Percentiles rank a stretch among this genome's conserved stretches.
Evolutionary conservation across 2,113 vertebrate genomes (phyloP).

Genomic region (Stegastes partitus): DNA sequence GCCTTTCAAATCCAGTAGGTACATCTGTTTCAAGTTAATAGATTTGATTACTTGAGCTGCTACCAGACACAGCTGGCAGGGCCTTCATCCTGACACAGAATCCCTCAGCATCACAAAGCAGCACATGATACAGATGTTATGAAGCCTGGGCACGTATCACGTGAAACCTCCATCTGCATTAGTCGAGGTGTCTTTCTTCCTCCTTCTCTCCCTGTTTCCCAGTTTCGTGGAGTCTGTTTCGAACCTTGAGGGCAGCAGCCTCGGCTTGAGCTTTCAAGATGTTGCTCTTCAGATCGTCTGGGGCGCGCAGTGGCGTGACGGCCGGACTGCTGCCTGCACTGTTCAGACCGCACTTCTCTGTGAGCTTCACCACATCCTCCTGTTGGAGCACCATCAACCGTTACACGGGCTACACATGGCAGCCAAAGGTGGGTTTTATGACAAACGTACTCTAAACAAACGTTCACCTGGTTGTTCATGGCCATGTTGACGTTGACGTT

Average conservation of each 20-base stretch:
- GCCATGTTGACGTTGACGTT: conserved; percentile 88
- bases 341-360: conserved; percentile 91
- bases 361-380: conserved; percentile 92
- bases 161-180: not conserved
- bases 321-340: conserved; percentile 86
- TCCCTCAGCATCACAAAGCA: not conserved
- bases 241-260: conserved; percentile 89
- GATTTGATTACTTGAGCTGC: no score
- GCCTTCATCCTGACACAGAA: not conserved
- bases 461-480: conserved; percentile 89
- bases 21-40: no score
- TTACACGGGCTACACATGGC: conserved; percentile 9
- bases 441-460: not conserved
- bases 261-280: conserved; percentile 94
- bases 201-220: not conserved
- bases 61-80: not conserved
- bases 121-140: not conserved
- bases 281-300: conserved; percentile 94
- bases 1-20: no score
- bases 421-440: not conserved
- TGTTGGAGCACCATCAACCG: conserved; percentile 53
- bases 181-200: not conserved
- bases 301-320: conserved; percentile 73
- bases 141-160: not conserved
- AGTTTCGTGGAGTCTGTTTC: not conserved